Evolutionary conservation across 2,888 invertebrate species (phyloP).

Genomic region (Xylota segnis): DNA sequence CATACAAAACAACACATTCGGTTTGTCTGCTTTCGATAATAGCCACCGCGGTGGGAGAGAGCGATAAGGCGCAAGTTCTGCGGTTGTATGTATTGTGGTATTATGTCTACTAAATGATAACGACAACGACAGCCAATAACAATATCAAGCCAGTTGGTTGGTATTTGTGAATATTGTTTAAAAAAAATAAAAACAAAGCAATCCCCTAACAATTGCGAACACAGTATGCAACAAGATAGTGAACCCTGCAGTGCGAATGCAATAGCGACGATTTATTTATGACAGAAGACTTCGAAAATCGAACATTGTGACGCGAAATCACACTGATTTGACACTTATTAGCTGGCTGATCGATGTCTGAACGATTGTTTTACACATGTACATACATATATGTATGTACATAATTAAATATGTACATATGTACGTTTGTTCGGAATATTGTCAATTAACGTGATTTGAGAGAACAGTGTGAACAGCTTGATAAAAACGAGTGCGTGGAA

Average conservation of each 20-base stretch:
- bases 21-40: slow-evolving; percentile 17
- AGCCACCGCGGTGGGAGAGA: slow-evolving; percentile 10
- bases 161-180: not conserved
- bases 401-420: not conserved
- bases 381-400: not conserved
- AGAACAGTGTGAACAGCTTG: not conserved
- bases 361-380: not conserved
- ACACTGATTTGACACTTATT: not conserved
- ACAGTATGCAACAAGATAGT: slow-evolving; percentile 9
- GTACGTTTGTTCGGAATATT: not conserved
- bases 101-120: slow-evolving; percentile 19
- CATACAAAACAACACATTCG: slow-evolving; percentile 11
- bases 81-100: slow-evolving; percentile 22
- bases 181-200: slow-evolving; percentile 6
- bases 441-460: not conserved
- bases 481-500: slow-evolving; percentile 13
- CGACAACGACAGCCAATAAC: slow-evolving; percentile 10
- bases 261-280: slow-evolving; percentile 21
- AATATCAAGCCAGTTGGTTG: not conserved
- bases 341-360: not conserved
- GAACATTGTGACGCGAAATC: not conserved
- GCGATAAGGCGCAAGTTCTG: slow-evolving; percentile 32
- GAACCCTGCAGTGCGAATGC: slow-evolving; percentile 16
- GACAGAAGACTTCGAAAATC: not conserved
- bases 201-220: not conserved